phyloP scores from a whole-genome alignment of 2,888 invertebrate genomes.

The Xanthia togata region DNA sequence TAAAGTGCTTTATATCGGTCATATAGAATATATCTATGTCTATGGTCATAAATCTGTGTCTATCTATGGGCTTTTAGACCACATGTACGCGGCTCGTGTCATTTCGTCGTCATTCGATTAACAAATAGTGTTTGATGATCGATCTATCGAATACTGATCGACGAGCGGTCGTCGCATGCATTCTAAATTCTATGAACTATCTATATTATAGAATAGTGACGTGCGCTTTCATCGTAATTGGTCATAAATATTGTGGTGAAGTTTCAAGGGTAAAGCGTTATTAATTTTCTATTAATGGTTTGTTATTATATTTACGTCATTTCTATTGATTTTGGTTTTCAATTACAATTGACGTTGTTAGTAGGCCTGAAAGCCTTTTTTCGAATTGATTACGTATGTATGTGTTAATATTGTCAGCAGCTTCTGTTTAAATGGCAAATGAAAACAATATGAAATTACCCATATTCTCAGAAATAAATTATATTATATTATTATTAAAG shows the following conservation, averaged over 20 bases:
- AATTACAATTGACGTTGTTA: constrained; percentile 16
- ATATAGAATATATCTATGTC: not conserved
- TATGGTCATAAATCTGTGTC: constrained; percentile 2
- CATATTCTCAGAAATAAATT: no score
- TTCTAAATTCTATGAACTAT: constrained; percentile 44
- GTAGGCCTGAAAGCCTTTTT: not conserved
- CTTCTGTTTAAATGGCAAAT: not conserved
- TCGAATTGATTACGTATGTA: not conserved
- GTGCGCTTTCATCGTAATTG: constrained; percentile 46
- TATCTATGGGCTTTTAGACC: constrained; percentile 22
- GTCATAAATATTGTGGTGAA: constrained; percentile 13
- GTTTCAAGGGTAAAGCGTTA: constrained; percentile 18
- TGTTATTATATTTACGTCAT: constrained; percentile 23
- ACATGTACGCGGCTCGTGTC: constrained; percentile 46
- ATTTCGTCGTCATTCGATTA: constrained; percentile 56
- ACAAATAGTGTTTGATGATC: constrained; percentile 57
- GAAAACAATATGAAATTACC: not conserved
- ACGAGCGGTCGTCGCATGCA: constrained; percentile 43
- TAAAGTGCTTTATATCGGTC: constrained; percentile 18
- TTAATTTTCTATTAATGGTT: constrained; percentile 34
- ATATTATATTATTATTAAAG: no score
- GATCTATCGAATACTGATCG: constrained; percentile 63
- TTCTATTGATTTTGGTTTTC: constrained; percentile 17
- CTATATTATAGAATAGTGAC: constrained; percentile 22
- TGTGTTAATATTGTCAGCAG: not conserved